Conservation (phyloP, 2,113 vertebrate species). For the Melanostigma gelatinosum region DNA sequence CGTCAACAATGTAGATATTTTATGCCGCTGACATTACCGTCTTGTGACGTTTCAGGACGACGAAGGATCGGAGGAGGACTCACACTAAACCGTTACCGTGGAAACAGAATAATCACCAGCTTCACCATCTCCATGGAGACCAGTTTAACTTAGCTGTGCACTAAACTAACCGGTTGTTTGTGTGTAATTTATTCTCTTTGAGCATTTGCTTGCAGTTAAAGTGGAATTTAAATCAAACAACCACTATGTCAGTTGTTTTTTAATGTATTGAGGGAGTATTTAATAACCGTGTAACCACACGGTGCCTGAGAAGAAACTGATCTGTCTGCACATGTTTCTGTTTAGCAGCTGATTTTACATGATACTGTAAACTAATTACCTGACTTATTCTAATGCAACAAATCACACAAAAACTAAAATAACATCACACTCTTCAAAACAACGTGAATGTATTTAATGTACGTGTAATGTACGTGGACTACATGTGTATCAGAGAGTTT, state of each 20-base stretch:
- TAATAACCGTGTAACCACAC: slow-evolving; percentile 6
- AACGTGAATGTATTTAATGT: background rate
- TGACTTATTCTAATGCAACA: background rate
- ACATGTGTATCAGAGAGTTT: slow-evolving; percentile 23
- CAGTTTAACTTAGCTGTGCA: slow-evolving; percentile 34
- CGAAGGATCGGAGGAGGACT: slow-evolving; percentile 75
- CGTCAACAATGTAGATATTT: background rate
- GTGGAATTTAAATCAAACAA: slow-evolving; percentile 4
- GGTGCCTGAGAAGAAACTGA: slow-evolving; percentile 1
- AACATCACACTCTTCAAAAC: background rate
- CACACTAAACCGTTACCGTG: slow-evolving; percentile 55
- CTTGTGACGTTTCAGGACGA: slow-evolving; percentile 73
- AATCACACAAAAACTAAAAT: background rate
- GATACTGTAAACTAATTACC: background rate
- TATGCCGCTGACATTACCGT: background rate
- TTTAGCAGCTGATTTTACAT: slow-evolving; percentile 29
- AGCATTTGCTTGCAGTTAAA: slow-evolving; percentile 32
- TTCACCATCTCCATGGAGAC: slow-evolving; percentile 44
- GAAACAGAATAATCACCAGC: slow-evolving; percentile 41
- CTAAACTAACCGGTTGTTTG: background rate
- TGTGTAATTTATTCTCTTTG: slow-evolving; percentile 7
- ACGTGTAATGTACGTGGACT: background rate
- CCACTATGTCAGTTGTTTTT: background rate
- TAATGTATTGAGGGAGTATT: background rate
- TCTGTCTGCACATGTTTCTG: background rate